Base-by-base conservation (phyloP, 1,140 invertebrate genomes). In the Aphis craccivora region DNA sequence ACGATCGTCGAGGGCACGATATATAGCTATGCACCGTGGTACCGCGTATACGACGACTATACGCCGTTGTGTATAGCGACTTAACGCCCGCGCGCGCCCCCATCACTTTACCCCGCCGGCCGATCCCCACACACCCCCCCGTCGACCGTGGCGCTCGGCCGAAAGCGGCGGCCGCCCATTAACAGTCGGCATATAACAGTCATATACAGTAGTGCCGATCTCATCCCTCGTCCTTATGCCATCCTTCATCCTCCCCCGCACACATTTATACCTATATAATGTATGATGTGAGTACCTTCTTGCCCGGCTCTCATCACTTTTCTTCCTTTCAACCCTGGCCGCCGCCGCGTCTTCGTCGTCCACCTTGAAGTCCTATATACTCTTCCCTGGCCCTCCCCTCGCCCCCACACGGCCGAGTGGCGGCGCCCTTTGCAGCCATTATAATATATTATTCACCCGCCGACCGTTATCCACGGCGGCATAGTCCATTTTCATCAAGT, bases 141-240 rank as follows among this genome's bases (percentile, higher is more conserved):
- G 22, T 43, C 90, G 90, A 91, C 67, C 90, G 90, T 76, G 67
- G 90, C 90, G 90, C 90, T 81, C 43, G 25, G 37, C 83, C 83
- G 83, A 84, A 84, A 40, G 40, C 83, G 83, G 84, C 84, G 84
- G 84, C 84, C 40, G 84, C 40, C 84, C 84, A 40, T 45, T 43
- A 45, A 45, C 84, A n/a, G 84, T 86, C 37, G 37, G 37, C 83
- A 86, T 76, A 83, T 83, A 35, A 83, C 37, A 83, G 40, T 84
- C 22, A 43, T 84, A 84, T 40, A 84, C 9, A 51, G 48, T 51
- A 84, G 37, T 84, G 23, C 87, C 30, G 18, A 22, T 67, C 55
- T 23, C 67, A 76, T 76, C 81, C 22, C 40, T 9, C 8, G 43
- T 84, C 81, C 35, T 14, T 5, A 25, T 25, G 11, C 40, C 22